Evolutionary conservation across 2,888 invertebrate species (phyloP).

Genomic region (Himalopsyche kuldschensis): DNA sequence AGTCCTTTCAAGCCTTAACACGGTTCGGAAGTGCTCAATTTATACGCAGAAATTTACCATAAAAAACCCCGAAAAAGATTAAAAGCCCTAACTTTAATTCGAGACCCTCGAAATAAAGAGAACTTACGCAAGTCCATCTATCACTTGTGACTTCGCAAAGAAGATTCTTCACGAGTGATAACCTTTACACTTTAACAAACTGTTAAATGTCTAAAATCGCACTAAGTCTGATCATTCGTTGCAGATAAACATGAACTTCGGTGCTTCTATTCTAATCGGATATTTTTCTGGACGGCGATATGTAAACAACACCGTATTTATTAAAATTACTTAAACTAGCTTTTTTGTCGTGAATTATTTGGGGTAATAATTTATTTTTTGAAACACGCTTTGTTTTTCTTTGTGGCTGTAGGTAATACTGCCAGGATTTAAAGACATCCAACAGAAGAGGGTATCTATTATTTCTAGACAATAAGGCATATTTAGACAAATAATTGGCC

Average conservation of each 20-base stretch:
- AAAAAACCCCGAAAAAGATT: not conserved
- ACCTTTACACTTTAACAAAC: constrained; percentile 5
- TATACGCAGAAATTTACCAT: not conserved
- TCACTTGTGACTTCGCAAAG: not conserved
- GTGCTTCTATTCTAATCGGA: not conserved
- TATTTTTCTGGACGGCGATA: not conserved
- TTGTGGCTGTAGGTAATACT: too few relatives aligned
- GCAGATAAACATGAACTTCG: not conserved
- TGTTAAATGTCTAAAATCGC: constrained; percentile 3
- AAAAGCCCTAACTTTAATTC: not conserved
- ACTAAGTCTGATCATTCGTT: not conserved
- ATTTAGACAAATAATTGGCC: too few relatives aligned
- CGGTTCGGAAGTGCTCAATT: not conserved
- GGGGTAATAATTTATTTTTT: too few relatives aligned
- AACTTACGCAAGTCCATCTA: not conserved
- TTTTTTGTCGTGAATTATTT: too few relatives aligned
- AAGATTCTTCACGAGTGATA: not conserved
- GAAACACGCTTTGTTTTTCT: too few relatives aligned
- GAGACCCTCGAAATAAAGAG: not conserved
- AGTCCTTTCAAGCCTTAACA: not conserved
- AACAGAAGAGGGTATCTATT: too few relatives aligned
- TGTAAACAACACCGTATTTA: not conserved
- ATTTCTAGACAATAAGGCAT: too few relatives aligned
- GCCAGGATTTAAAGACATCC: too few relatives aligned
- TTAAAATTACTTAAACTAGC: too few relatives aligned